Conservation (phyloP, 2,113 vertebrate species). For the Chlorodrepanis virens region DNA sequence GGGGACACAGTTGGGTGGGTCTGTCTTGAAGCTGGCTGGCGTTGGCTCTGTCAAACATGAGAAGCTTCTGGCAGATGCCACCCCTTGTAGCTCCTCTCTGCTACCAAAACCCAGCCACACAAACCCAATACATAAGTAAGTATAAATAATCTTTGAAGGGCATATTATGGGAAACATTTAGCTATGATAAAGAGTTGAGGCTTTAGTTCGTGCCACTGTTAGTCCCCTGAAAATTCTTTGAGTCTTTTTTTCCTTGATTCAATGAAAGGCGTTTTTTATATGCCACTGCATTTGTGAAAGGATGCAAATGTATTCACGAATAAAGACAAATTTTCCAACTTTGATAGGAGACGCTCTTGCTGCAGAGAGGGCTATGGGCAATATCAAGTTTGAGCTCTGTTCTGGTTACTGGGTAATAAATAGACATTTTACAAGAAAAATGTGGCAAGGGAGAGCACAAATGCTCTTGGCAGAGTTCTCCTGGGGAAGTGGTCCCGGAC, state of each 20-base stretch:
- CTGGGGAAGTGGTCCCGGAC: accelerated
- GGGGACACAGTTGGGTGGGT: not conserved
- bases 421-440: not conserved
- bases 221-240: not conserved
- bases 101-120: accelerated
- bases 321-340: accelerated
- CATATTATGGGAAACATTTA: not conserved
- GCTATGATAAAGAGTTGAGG: not conserved
- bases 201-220: not conserved
- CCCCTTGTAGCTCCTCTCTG: not conserved
- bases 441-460: not conserved
- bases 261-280: not conserved
- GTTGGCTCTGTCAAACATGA: not conserved
- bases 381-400: accelerated
- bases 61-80: not conserved
- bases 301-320: not conserved
- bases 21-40: not conserved
- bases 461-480: not conserved
- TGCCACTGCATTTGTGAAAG: not conserved
- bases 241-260: not conserved
- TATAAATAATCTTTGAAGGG: not conserved
- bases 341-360: accelerated
- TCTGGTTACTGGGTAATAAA: not conserved
- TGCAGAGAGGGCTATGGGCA: accelerated
- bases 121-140: not conserved